Base-by-base conservation (phyloP, 2,797 vertebrate species). In the Borostomias antarcticus region DNA sequence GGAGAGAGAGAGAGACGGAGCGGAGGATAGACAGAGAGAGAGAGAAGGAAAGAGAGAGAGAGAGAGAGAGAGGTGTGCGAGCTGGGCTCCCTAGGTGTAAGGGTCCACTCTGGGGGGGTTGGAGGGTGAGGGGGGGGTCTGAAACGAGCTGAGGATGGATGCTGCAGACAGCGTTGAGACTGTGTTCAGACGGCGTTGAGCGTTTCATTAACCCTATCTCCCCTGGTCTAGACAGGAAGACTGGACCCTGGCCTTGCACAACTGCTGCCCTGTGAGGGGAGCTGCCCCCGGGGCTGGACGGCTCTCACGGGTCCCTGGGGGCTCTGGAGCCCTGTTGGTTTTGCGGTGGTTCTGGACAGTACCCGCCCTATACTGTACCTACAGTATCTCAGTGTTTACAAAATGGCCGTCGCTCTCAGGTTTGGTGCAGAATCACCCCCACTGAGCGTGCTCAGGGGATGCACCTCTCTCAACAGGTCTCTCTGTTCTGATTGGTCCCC, bases 141-240 rank as follows among this genome's bases (percentile, higher is more conserved):
- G 6, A 15, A 77, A 58, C 10, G 45, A 82, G 76, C 62, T 69
- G 80, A 84, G 75, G 78, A 88, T 84, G 81, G 84, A 91, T 78
- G 66, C 70, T 21, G 54, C 64, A 79, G 79, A 77, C 76, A 73
- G 75, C 52, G 75, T 75, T 80, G n/a, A n/a, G n/a, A n/a, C n/a
- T n/a, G n/a, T n/a, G n/a, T n/a, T n/a, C 81, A 88, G 85, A 87
- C 82, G 83, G 82, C 78, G 64, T 81, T 81, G 81, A 83, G 75
- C 77, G 17, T 88, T 91, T 90, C 80, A 90, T 92, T 89, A 90
- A 92, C 87, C 88, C 89, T 77, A 88, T 93, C 90, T 87, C 87
- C 89, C 69, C 81, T 76, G 88, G 91, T 93, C 91, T 92, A 92
- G 90, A 93, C 91, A 92, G 88, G 90, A 92, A 91, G 81, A 65